Evolutionary conservation across 1,140 invertebrate genomes (phyloP).

Genomic region (Adoxophyes honmai): DNA sequence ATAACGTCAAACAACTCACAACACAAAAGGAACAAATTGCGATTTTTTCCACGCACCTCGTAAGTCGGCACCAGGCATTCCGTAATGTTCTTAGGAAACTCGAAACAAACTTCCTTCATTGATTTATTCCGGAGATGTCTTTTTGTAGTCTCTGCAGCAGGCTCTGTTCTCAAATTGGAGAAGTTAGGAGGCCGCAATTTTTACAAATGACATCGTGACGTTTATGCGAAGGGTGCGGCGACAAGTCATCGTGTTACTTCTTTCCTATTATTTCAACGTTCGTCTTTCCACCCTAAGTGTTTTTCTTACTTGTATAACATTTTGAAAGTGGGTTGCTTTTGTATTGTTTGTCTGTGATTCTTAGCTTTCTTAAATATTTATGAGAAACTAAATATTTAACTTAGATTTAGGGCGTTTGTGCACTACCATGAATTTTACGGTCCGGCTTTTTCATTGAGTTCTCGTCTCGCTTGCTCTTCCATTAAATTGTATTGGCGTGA

Average conservation of each 20-base stretch:
- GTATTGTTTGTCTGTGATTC: slow-evolving; percentile 16
- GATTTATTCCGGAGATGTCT: slow-evolving; percentile 13
- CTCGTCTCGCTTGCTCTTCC: too few relatives aligned
- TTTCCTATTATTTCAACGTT: slow-evolving; percentile 65
- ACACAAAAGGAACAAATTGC: not conserved
- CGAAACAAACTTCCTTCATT: slow-evolving; percentile 1
- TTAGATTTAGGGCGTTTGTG: too few relatives aligned
- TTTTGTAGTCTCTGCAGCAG: slow-evolving; percentile 29
- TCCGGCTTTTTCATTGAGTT: too few relatives aligned
- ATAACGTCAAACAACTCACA: not conserved
- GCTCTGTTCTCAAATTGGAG: slow-evolving; percentile 56
- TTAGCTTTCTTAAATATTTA: slow-evolving; percentile 17
- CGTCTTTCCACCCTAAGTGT: slow-evolving; percentile 44
- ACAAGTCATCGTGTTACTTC: slow-evolving; percentile 73
- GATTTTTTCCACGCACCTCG: not conserved
- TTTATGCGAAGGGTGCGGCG: slow-evolving; percentile 62
- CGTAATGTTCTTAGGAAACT: slow-evolving; percentile 1
- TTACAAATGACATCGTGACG: slow-evolving; percentile 76
- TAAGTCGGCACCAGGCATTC: slow-evolving; percentile 5
- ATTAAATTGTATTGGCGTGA: too few relatives aligned
- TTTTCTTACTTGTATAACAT: slow-evolving; percentile 21
- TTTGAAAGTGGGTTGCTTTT: slow-evolving; percentile 19
- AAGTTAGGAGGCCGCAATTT: slow-evolving; percentile 71
- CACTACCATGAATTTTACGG: too few relatives aligned
- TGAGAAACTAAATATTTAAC: too few relatives aligned